Base-by-base conservation (phyloP, 2,888 invertebrate genomes). In the Hypselothyrea guttata region DNA sequence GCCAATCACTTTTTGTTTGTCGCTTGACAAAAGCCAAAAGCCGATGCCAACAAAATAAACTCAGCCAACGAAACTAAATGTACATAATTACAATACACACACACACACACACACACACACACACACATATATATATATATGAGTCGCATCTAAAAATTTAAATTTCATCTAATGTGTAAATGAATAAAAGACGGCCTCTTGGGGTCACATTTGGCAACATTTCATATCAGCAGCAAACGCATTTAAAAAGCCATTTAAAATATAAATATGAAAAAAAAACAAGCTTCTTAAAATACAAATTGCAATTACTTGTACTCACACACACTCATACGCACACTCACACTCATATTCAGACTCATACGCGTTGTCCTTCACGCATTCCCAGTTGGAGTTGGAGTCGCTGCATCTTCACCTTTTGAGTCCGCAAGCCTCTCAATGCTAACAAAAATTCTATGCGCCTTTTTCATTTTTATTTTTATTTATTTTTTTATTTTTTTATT, bases 121-220 rank as follows among this genome's bases (percentile, higher is more conserved):
- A n/a, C 8, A 54, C 13, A 40, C 11, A 45, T 31, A 44, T 41
- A 48, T 13, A 46, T 18, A 51, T 16, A 28, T 11, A 49, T 16
- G 13, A 57, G 12, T 28, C n/a, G n/a, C n/a, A n/a, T n/a, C n/a
- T n/a, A n/a, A 9, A 15, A 61, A 79, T 83, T 62, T 78, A 69
- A 78, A 78, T 78, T 69, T 78, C 63, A 79, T 74, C 83, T 78
- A 83, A 78, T 78, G 78, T 79, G 83, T 69, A 83, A 83, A 78
- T 79, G 79, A 82, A 82, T 57, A 75, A 61, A 64, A 71, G 62
- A 65, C 60, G 57, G 82, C 78, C 77, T 73, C 82, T 77, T 77
- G 77, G 77, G 77, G 82, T 82, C 83, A 78, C 60, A 77, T 77
- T 77, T 77, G 83, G 73, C 83, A 77, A 77, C 79, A 78, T 82